Percentiles rank a stretch among this genome's conserved stretches.
Evolutionary conservation across 2,888 invertebrate species (phyloP).

Genomic region (Apamea sordens): DNA sequence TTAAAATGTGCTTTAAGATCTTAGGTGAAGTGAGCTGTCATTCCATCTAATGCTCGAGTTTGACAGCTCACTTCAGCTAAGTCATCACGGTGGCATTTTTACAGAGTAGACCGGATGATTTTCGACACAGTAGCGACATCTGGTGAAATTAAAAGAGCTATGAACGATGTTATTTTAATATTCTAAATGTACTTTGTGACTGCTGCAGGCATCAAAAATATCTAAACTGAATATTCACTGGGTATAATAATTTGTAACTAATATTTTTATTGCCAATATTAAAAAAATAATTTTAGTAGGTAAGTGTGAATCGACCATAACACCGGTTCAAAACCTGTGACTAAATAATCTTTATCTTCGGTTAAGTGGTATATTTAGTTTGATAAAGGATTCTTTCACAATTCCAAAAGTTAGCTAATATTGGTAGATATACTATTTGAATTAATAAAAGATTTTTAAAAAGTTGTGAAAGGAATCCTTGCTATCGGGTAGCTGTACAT

Average conservation of each 20-base stretch:
- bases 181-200: not conserved
- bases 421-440: slow-evolving; percentile 15
- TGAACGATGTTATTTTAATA: not conserved
- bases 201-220: not conserved
- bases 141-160: not conserved
- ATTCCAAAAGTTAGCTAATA: slow-evolving; percentile 30
- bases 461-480: slow-evolving; percentile 54
- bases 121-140: not conserved
- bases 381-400: slow-evolving; percentile 24
- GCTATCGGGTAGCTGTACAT: slow-evolving; percentile 76
- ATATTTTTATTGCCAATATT: slow-evolving; percentile 30
- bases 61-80: too few species aligned
- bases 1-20: not conserved
- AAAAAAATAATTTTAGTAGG: not conserved
- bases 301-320: slow-evolving; percentile 35
- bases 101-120: too few species aligned
- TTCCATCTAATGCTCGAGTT: too few species aligned
- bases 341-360: slow-evolving; percentile 31
- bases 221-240: not conserved
- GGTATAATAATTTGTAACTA: not conserved
- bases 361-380: slow-evolving; percentile 50
- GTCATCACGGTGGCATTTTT: too few species aligned
- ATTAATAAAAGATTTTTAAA: slow-evolving; percentile 5
- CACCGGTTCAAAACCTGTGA: slow-evolving; percentile 38
- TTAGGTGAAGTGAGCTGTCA: too few species aligned